Evolutionary conservation across 1,140 invertebrate genomes (phyloP).

Genomic region (Brachionus rotundiformis): DNA sequence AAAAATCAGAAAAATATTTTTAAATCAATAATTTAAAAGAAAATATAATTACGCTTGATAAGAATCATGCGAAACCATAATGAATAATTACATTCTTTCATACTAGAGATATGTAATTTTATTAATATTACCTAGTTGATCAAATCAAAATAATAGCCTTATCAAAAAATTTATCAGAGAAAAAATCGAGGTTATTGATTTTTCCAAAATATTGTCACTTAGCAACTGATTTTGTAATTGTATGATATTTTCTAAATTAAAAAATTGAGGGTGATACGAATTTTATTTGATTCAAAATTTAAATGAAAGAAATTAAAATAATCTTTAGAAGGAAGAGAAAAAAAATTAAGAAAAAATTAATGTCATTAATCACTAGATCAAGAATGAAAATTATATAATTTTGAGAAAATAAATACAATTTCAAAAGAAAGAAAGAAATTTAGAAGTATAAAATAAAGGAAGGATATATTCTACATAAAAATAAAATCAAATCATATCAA

Average conservation of each 20-base stretch:
- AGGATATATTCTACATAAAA: constrained; percentile 12
- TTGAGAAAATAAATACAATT: constrained; percentile 30
- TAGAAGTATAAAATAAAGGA: constrained; percentile 5
- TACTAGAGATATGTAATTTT: background rate
- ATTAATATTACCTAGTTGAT: background rate
- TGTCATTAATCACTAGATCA: background rate
- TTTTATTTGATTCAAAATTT: constrained; percentile 8
- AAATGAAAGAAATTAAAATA: background rate
- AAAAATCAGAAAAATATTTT: background rate
- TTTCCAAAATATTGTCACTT: background rate
- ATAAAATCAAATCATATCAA: constrained; percentile 19
- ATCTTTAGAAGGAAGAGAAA: background rate
- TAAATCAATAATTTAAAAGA: background rate
- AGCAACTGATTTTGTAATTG: background rate
- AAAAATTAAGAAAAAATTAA: constrained; percentile 12
- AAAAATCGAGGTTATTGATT: background rate
- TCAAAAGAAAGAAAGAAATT: background rate
- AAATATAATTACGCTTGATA: background rate
- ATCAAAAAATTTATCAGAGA: background rate
- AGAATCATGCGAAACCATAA: background rate
- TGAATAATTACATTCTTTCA: background rate
- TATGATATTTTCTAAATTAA: background rate
- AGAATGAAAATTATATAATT: background rate
- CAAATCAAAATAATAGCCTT: background rate
- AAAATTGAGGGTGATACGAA: background rate